A percentile compares a stretch with the other conserved stretches of the same genome.
Evolutionary conservation across 1,140 invertebrate species (phyloP).

Genomic region (Leptestheria dahalacensis): DNA sequence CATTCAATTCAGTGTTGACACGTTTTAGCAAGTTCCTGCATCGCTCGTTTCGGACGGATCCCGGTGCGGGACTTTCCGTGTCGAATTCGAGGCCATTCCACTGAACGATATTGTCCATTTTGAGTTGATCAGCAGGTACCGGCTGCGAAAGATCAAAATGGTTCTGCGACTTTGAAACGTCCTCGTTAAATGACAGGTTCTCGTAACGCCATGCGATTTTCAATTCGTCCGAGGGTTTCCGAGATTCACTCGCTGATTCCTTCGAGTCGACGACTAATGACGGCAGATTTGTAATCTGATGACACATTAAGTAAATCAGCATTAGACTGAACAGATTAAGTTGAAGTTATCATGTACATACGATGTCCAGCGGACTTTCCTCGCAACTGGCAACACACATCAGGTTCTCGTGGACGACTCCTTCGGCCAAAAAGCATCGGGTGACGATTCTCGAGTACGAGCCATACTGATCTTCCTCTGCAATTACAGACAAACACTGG

Average conservation of each 20-base stretch:
- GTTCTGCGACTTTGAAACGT: neutral
- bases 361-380: conserved; percentile 1
- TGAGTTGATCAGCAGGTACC: neutral
- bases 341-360: neutral
- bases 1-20: neutral
- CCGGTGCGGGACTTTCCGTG: neutral
- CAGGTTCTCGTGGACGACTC: conserved; percentile 1
- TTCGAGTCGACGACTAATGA: neutral
- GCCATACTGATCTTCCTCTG: conserved; percentile 5
- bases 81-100: neutral
- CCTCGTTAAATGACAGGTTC: neutral
- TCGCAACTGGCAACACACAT: neutral
- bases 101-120: neutral
- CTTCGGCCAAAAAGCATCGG: conserved; percentile 2
- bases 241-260: neutral
- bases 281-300: conserved; percentile 3
- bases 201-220: conserved; percentile 7
- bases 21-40: neutral
- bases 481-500: neutral
- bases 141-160: conserved; percentile 1
- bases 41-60: neutral
- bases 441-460: neutral
- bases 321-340: neutral
- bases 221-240: neutral
- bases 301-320: neutral